phyloP scores from a whole-genome alignment of 2,888 invertebrate species.

The Tyria jacobaeae region DNA sequence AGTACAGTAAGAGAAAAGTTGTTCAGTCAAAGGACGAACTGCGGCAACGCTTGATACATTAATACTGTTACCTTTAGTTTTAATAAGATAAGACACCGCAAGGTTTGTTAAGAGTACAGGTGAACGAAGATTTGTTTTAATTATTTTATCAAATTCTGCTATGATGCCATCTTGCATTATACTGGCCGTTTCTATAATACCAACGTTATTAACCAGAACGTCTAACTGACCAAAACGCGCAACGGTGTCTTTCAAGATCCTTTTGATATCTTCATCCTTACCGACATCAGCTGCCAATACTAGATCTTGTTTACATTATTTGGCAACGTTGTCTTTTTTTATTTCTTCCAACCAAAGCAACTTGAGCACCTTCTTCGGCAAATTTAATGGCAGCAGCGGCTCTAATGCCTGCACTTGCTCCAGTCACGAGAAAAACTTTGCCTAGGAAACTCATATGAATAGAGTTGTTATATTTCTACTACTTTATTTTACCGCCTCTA shows the following conservation, averaged over 20 bases:
- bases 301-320: slow-evolving; percentile 13
- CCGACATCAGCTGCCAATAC: slow-evolving; percentile 17
- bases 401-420: slow-evolving; percentile 51
- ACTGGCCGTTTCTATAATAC: slow-evolving; percentile 6
- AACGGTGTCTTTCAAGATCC: slow-evolving; percentile 16
- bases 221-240: slow-evolving; percentile 23
- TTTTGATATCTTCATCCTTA: slow-evolving; percentile 21
- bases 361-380: slow-evolving; percentile 40
- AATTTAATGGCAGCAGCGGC: slow-evolving; percentile 42
- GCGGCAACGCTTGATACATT: slow-evolving; percentile 80
- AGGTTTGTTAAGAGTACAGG: slow-evolving; percentile 28
- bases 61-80: slow-evolving; percentile 88
- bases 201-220: slow-evolving; percentile 35
- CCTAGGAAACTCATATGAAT: slow-evolving; percentile 51
- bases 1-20: slow-evolving; percentile 26
- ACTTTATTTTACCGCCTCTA: too few relatives aligned
- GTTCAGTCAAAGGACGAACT: neutral
- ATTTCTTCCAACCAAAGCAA: slow-evolving; percentile 47
- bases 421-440: slow-evolving; percentile 52
- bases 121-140: slow-evolving; percentile 27
- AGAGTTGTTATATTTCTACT: too few relatives aligned
- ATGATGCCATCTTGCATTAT: slow-evolving; percentile 23
- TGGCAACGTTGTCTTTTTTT: slow-evolving; percentile 27
- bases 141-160: slow-evolving; percentile 19
- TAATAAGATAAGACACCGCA: slow-evolving; percentile 42